Evolutionary conservation across 2,888 invertebrate species (phyloP).

Genomic region (Euphydryas editha): DNA sequence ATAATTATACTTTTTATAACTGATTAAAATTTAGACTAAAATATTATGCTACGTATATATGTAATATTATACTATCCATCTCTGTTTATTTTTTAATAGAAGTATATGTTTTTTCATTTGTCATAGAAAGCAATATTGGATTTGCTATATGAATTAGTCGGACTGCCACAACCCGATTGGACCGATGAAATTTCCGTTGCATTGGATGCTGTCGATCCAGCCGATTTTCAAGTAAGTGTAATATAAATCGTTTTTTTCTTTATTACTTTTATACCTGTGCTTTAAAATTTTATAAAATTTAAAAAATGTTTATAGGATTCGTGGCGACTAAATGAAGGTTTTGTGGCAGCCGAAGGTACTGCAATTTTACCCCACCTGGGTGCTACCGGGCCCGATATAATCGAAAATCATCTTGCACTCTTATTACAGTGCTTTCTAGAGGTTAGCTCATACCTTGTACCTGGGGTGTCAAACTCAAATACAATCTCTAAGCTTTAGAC

Average conservation of each 20-base stretch:
- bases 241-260: background rate
- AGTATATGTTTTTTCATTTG: constrained; percentile 16
- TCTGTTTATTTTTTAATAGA: background rate
- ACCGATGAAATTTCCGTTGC: constrained; percentile 96
- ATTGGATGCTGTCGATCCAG: constrained; percentile 93
- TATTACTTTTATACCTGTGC: background rate
- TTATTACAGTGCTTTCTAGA: constrained; percentile 95
- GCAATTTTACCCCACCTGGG: constrained; percentile 93
- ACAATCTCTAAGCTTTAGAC: too few relatives aligned
- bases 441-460: constrained; percentile 59
- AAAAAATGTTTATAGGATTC: constrained; percentile 82
- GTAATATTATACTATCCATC: too few relatives aligned
- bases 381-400: constrained; percentile 93
- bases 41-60: too few relatives aligned
- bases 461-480: too few relatives aligned
- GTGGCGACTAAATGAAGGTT: constrained; percentile 96
- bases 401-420: constrained; percentile 95
- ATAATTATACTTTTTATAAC: too few relatives aligned
- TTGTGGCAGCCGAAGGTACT: constrained; percentile 96
- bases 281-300: background rate
- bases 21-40: too few relatives aligned
- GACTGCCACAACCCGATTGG: constrained; percentile 95
- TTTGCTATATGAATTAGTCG: constrained; percentile 94
- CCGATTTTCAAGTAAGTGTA: constrained; percentile 85
- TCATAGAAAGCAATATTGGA: constrained; percentile 95